A percentile compares a stretch with the other conserved stretches of the same genome.
phyloP scores from a whole-genome alignment of 1,140 invertebrate species.

The Fopius arisanus region DNA sequence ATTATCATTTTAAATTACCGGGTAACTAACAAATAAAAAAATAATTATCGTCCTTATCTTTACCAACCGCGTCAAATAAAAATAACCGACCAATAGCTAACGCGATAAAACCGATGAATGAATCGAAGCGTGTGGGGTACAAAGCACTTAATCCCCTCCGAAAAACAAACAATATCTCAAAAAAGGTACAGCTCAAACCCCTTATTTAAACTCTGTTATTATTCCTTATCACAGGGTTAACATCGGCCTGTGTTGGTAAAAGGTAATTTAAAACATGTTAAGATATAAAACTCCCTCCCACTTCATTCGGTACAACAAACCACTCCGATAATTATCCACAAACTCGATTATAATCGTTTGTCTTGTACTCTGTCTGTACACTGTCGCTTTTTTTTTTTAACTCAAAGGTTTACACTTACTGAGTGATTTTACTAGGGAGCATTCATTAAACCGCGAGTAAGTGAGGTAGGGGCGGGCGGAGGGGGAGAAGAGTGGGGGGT shows the following conservation, averaged over 20 bases:
- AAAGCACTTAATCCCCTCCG: too few relatives aligned
- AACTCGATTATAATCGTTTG: constrained; percentile 1
- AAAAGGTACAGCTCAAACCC: constrained; percentile 13
- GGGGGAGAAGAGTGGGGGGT: not conserved
- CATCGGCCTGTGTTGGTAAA: constrained; percentile 26
- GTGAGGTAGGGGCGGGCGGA: not conserved
- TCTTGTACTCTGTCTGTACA: not conserved
- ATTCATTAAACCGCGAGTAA: constrained; percentile 39
- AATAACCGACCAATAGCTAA: too few relatives aligned
- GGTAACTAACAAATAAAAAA: too few relatives aligned
- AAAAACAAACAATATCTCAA: constrained; percentile 1
- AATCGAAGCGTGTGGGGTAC: too few relatives aligned
- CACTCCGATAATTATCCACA: not conserved
- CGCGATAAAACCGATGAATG: too few relatives aligned
- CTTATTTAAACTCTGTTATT: constrained; percentile 31
- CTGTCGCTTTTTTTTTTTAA: not conserved
- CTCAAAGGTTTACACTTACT: not conserved
- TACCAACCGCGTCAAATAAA: too few relatives aligned
- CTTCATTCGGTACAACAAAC: too few relatives aligned
- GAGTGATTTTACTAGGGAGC: not conserved
- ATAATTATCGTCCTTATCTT: too few relatives aligned
- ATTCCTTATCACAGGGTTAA: constrained; percentile 12
- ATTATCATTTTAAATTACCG: too few relatives aligned
- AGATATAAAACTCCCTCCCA: constrained; percentile 5
- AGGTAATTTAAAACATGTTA: constrained; percentile 30